Evolutionary conservation across 2,888 invertebrate genomes (phyloP), one percentile per base, ranked within the genome.

Genomic region (Lithosia quadra): DNA sequence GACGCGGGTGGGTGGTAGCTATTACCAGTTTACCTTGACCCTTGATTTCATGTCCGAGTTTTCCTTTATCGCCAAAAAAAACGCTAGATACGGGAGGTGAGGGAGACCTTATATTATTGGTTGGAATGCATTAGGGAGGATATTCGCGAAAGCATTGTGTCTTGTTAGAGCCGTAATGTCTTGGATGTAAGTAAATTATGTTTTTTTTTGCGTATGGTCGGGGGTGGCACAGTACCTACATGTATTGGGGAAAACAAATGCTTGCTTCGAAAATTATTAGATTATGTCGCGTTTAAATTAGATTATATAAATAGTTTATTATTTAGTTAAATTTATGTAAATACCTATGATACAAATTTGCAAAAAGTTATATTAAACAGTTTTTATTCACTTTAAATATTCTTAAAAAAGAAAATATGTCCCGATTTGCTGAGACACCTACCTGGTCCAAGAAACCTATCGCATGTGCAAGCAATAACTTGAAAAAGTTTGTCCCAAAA

Each of bases 101-200:
- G 78, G 73, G 67, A 72, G 92, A 71, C 86, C 90, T 74, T 43
- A 28, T 69, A 79, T 80, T 56, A 71, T 36, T 91, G 90, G 93
- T 75, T 53, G 68, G 65, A 58, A 57, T 72, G 75, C 73, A 76
- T 86, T 81, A 86, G 90, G 93, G 94, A 86, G 91, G 90, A 83
- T 88, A 88, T 91, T 90, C 86, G 88, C 88, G 84, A 90, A 90
- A 88, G 92, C 91, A 92, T 94, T 93, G 94, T 93, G 91, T 93
- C 94, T 95, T 94, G 93, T 94, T 94, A 94, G 90, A 87, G 82
- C 86, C 85, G 71, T 91, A 92, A 94, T 94, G 93, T 93, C 94
- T 92, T 92, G 90, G 91, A 90, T 92, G 88, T 92, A 91, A 93
- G 92, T 92, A 93, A 94, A 94, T 94, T 94, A 92, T 91, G 90